Evolutionary conservation across 1,140 invertebrate species (phyloP), one percentile per base, ranked within the genome.

Genomic region (Phocides pigmalion): DNA sequence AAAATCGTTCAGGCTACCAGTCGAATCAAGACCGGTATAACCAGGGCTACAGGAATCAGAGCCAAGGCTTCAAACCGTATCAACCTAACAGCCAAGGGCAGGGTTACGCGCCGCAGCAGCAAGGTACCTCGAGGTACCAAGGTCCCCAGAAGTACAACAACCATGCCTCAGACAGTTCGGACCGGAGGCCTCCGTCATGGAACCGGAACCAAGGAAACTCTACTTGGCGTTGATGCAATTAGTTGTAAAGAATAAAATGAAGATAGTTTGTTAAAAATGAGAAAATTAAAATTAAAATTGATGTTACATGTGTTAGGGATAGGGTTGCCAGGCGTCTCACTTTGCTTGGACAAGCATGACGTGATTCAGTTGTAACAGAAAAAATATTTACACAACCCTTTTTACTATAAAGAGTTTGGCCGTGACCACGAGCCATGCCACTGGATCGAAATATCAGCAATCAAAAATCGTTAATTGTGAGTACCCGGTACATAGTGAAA

Each of bases 201-300:
- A 50, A 66, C 19, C 51, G 67, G 3, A 53, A 65, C 16, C 66
- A 72, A 39, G 75, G 75, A 4, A 75, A 70, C 16, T 78, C 72
- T 1, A 68, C 69, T 15, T 78, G 75, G 75, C 75, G 75, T 62
- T 74, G 66, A 68, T 6, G 5, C 22, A 28, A 25, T 28, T 49
- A 49, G 46, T 4, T 14, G 9, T 32, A 11, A 32, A 11, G 9
- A 32, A 3, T 32, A 32, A 11, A 11, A 11, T n/a, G 9, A 32
- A 32, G n/a, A 32, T 32, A 11, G 28, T n/a, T n/a, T n/a, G n/a
- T n/a, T 8, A 6, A 32, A 32, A 32, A 32, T 32, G 25, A n/a
- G n/a, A n/a, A n/a, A n/a, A n/a, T n/a, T n/a, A n/a, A n/a, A n/a
- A n/a, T n/a, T n/a, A n/a, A n/a, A n/a, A n/a, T n/a, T n/a, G n/a